phyloP scores from a whole-genome alignment of 2,113 vertebrate genomes.

The Tonatia bakeri region DNA sequence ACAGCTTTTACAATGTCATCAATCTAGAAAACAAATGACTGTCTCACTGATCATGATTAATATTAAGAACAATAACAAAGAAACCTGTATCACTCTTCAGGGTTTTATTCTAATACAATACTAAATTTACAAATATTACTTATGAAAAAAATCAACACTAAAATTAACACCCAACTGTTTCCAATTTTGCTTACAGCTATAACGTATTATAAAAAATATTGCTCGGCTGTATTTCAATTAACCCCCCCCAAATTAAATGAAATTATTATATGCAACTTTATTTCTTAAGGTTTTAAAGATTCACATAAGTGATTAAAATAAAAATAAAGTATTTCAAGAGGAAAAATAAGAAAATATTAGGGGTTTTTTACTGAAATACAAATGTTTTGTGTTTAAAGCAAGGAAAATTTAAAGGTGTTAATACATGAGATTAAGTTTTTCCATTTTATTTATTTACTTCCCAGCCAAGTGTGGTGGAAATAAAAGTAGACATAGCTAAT shows the following conservation, averaged over 20 bases:
- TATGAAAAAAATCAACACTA: not conserved
- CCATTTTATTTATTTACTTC: constrained; percentile 24
- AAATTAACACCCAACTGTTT: constrained; percentile 32
- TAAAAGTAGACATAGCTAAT: not conserved
- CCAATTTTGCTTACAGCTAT: not conserved
- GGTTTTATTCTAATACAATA: not conserved
- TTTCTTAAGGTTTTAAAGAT: constrained; percentile 14
- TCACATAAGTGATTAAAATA: constrained; percentile 27
- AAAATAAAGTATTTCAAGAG: not conserved
- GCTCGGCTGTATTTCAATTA: constrained; percentile 1
- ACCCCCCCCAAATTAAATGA: not conserved
- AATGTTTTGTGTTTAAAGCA: constrained; percentile 20
- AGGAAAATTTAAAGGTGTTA: constrained; percentile 11
- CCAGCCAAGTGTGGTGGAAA: not conserved
- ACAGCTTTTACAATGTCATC: constrained; percentile 96
- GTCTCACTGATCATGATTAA: constrained; percentile 38
- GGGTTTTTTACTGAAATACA: not conserved
- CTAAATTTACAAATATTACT: not conserved
- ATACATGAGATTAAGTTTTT: constrained; percentile 18
- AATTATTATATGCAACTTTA: not conserved
- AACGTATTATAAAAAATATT: not conserved
- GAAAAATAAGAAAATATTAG: not conserved
- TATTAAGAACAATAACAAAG: constrained; percentile 21
- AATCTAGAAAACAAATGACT: constrained; percentile 83
- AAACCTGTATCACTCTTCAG: not conserved